phyloP scores from a whole-genome alignment of 2,113 vertebrate genomes.

The Talpa occidentalis region DNA sequence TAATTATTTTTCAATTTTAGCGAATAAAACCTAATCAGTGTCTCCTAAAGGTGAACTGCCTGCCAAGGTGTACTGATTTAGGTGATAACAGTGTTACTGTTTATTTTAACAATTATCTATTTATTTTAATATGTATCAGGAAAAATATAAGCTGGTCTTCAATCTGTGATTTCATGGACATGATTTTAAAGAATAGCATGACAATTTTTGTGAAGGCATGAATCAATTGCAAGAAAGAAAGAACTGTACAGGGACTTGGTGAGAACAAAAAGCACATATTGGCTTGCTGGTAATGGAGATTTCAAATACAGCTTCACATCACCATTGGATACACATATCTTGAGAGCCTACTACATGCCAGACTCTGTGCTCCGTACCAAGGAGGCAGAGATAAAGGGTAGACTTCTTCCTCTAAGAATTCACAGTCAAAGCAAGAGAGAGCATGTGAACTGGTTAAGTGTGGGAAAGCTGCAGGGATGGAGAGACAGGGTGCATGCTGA shows the following conservation, averaged over 20 bases:
- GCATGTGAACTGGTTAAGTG: neutral
- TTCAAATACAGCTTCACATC: neutral
- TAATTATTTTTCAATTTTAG: neutral
- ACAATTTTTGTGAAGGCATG: neutral
- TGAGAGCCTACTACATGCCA: neutral
- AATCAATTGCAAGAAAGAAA: slow-evolving; percentile 10
- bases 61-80: neutral
- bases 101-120: neutral
- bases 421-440: neutral
- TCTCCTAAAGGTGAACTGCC: neutral
- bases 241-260: neutral
- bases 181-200: neutral
- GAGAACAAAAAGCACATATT: neutral
- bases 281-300: neutral
- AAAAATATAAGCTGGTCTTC: neutral
- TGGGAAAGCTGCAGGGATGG: neutral
- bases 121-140: slow-evolving; percentile 20
- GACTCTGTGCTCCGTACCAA: neutral
- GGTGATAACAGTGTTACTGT: neutral
- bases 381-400: neutral
- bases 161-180: neutral
- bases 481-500: neutral
- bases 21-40: neutral
- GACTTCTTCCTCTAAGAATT: neutral
- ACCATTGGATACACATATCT: neutral